Evolutionary conservation across 1,140 invertebrate genomes (phyloP), one percentile per base, ranked within the genome.

Genomic region (Trinorchestia longiramus): DNA sequence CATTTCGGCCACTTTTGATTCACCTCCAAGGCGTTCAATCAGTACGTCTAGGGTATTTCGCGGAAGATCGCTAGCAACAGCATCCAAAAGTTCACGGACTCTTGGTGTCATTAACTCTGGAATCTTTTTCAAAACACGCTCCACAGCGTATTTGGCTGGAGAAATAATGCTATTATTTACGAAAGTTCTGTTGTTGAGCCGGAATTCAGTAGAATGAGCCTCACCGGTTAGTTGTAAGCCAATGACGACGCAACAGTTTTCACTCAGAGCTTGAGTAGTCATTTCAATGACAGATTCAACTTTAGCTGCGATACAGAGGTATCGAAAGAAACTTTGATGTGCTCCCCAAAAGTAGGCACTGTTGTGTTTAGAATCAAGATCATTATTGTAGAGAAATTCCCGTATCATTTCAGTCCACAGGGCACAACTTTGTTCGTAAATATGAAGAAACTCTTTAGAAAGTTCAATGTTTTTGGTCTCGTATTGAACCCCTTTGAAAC

Each of bases 321-420:
- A 99, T 97, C 99, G 99, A 97, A 99, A 99, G 97, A 99, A 99
- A 43, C 99, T 98, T 97, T 99, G 99, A 98, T 99, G 99, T 43
- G 99, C 98, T 0, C 99, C 99, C 99, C 99, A 99, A 97, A 99
- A 99, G 97, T 99, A 99, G 15, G 98, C 90, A 15, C 41, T 28
- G 41, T 92, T 44, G 90, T 44, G 8, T 43, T 44, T 92, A 42
- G 41, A 43, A 43, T 92, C 43, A 11, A 44, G 19, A 28, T 92
- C 90, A 15, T 42, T 44, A 42, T 44, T 42, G 40, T 42, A 40
- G 43, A 43, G 43, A 36, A 87, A 87, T 92, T 92, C 41, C 6
- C 36, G n/a, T 4, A 8, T 44, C 90, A 92, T 92, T 92, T 92
- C 90, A 11, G 41, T 92, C 90, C 90, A 92, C 19, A 92, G 90